These are phyloP conservation scores for Myiotriccus ornatus DNA, from an alignment of 2,797 vertebrate species.

Conservation along the genomic window DNA sequence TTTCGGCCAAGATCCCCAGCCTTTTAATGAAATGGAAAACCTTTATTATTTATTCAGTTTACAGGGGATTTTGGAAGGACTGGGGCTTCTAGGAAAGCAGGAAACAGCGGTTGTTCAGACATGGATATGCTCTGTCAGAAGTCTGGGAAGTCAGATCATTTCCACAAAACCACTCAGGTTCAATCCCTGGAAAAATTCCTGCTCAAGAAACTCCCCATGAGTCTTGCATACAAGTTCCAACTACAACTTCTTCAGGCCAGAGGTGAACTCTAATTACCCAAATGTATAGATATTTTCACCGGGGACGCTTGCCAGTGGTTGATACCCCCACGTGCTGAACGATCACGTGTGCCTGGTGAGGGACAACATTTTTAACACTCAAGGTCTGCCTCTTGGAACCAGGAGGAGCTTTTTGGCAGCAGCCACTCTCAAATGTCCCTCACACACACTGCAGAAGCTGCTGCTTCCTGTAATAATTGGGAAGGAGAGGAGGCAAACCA, in stretches of 20 bases:
- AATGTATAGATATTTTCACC: fast-evolving
- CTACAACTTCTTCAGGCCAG: neutral
- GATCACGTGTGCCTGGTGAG: fast-evolving
- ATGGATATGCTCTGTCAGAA: neutral
- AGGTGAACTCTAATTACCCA: neutral
- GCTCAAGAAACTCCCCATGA: neutral
- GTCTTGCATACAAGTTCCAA: neutral
- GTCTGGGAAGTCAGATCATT: neutral
- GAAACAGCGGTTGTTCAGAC: neutral
- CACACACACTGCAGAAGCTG: neutral
- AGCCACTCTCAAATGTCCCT: neutral
- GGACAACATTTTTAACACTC: neutral
- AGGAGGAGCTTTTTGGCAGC: neutral
- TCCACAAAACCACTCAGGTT: neutral
- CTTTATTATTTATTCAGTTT: neutral
- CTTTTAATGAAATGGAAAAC: neutral
- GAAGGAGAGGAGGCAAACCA: neutral
- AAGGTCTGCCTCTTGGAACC: neutral
- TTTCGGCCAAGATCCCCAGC: neutral
- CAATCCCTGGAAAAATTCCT: neutral
- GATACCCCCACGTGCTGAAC: neutral
- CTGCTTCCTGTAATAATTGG: neutral
- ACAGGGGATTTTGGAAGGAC: neutral
- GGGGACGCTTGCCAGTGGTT: neutral
- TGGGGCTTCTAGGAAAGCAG: neutral